Evolutionary conservation across 2,113 vertebrate species (phyloP).

Genomic region (Okapia johnstoni): DNA sequence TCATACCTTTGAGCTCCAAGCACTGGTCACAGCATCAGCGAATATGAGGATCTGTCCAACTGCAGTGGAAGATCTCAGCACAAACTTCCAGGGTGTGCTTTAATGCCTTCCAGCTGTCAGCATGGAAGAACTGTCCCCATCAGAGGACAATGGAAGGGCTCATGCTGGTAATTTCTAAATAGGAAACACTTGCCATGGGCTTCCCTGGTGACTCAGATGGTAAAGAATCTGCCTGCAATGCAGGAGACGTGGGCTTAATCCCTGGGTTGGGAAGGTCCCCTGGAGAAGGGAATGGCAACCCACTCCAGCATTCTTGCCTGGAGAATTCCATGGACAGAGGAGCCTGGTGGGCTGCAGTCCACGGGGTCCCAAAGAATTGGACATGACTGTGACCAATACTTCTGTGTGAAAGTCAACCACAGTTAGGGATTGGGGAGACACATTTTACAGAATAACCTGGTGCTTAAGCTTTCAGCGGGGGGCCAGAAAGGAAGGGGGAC

Average conservation of each 20-base stretch:
- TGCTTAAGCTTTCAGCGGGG: not conserved
- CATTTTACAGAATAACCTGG: not conserved
- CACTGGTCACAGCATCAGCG: not conserved
- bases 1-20: not conserved
- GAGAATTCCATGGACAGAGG: not conserved
- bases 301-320: not conserved
- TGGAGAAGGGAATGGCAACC: not conserved
- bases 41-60: not conserved
- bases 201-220: not conserved
- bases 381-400: not conserved
- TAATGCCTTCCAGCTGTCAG: not conserved
- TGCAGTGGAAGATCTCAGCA: not conserved
- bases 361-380: accelerated
- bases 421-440: not conserved
- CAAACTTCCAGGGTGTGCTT: not conserved
- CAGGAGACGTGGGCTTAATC: not conserved
- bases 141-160: not conserved
- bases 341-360: not conserved
- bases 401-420: not conserved
- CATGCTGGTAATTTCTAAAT: not conserved
- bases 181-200: not conserved
- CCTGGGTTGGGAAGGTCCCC: not conserved
- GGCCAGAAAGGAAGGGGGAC: not conserved
- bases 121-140: not conserved
- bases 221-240: not conserved